phyloP scores from a whole-genome alignment of 2,797 vertebrate species.

The Micromesistius poutassou region DNA sequence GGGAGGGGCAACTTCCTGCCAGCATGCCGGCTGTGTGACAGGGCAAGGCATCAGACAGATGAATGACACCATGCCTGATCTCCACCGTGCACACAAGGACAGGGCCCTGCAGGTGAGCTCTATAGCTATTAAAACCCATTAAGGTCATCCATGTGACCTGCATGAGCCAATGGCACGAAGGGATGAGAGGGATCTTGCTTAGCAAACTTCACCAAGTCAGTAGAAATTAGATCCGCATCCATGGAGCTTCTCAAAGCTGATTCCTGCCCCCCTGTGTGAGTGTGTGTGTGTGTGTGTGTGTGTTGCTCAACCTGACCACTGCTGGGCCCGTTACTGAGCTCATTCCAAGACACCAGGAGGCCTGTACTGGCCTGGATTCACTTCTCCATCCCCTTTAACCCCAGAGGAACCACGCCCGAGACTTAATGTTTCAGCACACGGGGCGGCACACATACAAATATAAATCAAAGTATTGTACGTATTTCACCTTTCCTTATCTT shows the following conservation, averaged over 20 bases:
- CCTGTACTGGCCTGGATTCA: slow-evolving; percentile 12
- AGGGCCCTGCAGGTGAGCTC: slow-evolving; percentile 40
- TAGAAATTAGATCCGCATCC: slow-evolving; percentile 58
- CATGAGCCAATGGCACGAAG: slow-evolving; percentile 34
- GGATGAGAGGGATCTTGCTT: slow-evolving; percentile 37
- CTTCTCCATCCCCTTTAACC: slow-evolving; percentile 18
- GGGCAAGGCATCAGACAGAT: slow-evolving; percentile 40
- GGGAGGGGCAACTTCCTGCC: slow-evolving; percentile 28
- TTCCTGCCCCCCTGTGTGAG: too few species aligned
- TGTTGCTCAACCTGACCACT: slow-evolving; percentile 49
- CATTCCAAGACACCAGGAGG: slow-evolving; percentile 52
- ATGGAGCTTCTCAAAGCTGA: slow-evolving; percentile 20
- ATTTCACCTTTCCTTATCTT: slow-evolving; percentile 10
- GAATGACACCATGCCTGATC: slow-evolving; percentile 41
- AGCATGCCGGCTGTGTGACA: slow-evolving; percentile 13
- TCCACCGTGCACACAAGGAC: slow-evolving; percentile 39
- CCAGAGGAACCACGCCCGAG: slow-evolving; percentile 8
- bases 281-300: slow-evolving; percentile 20
- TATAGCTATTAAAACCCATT: slow-evolving; percentile 39
- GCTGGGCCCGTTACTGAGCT: slow-evolving; percentile 29
- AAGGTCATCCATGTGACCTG: slow-evolving; percentile 36
- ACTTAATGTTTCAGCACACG: slow-evolving; percentile 24
- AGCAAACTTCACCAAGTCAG: slow-evolving; percentile 39
- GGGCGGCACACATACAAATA: slow-evolving; percentile 24
- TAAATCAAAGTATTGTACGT: not conserved